Percentiles rank a stretch among this genome's conserved stretches.
Conservation (phyloP, 1,140 invertebrate species). For the Micrasema minimum region DNA sequence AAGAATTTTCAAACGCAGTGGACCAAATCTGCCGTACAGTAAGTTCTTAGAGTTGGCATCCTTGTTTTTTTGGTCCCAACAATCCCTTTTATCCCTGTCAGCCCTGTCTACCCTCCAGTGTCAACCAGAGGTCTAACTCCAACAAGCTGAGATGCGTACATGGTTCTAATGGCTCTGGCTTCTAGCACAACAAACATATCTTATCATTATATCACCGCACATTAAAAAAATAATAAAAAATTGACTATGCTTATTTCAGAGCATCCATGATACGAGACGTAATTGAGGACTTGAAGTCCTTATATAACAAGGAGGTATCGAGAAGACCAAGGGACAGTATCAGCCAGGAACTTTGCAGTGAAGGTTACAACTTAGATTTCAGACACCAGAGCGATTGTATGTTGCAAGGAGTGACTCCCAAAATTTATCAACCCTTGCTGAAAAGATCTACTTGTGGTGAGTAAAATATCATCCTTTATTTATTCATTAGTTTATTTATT, state of each 20-base stretch:
- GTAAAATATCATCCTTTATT: too few species aligned
- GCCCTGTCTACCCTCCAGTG: too few species aligned
- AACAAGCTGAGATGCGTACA: too few species aligned
- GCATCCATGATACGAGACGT: constrained; percentile 79
- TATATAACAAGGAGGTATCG: constrained; percentile 52
- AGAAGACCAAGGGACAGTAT: constrained; percentile 4
- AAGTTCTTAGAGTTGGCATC: too few species aligned
- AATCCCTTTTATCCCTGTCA: too few species aligned
- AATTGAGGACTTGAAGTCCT: constrained; percentile 69
- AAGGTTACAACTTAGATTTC: constrained; percentile 40
- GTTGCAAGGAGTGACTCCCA: constrained; percentile 75
- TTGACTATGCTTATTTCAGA: constrained; percentile 66
- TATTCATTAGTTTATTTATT: too few species aligned
- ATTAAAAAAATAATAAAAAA: constrained; percentile 13
- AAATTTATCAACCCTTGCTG: constrained; percentile 78
- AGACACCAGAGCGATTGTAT: constrained; percentile 69
- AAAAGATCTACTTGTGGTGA: constrained; percentile 79
- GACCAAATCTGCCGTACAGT: constrained; percentile 47
- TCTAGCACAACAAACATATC: too few species aligned
- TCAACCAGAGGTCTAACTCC: too few species aligned
- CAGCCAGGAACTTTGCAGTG: not conserved
- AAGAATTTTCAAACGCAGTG: constrained; percentile 50
- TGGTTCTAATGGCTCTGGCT: too few species aligned
- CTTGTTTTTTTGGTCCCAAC: too few species aligned
- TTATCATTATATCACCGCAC: constrained; percentile 31